Evolutionary conservation across 2,888 invertebrate species (phyloP).

Genomic region (Taenaris catops): DNA sequence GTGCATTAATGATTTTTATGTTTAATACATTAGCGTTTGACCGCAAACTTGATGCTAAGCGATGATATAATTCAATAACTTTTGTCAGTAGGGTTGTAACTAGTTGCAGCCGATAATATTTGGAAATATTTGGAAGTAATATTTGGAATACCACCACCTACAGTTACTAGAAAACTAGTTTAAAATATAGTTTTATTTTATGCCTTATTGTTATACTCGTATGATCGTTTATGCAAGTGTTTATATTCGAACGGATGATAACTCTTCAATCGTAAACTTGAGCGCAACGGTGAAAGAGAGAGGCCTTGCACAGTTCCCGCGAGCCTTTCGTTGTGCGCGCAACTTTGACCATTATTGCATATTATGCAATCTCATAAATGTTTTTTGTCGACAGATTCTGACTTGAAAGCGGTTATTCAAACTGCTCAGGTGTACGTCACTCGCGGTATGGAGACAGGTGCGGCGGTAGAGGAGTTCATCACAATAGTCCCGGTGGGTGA

Average conservation of each 20-base stretch:
- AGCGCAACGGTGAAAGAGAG: conserved; percentile 65
- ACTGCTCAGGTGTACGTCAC: conserved; percentile 46
- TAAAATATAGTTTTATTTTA: no score
- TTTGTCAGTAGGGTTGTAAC: no score
- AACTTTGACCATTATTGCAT: conserved; percentile 43
- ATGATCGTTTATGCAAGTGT: not conserved
- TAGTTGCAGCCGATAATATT: no score
- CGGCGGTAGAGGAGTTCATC: conserved; percentile 73
- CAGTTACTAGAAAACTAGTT: no score
- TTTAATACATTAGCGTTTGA: no score
- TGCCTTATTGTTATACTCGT: no score
- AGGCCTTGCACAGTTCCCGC: conserved; percentile 51
- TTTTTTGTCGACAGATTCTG: conserved; percentile 63
- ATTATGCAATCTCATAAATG: conserved; percentile 53
- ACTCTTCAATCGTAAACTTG: conserved; percentile 24
- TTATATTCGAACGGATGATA: conserved; percentile 2
- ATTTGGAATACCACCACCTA: no score
- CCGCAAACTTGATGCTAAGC: no score
- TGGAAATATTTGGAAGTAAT: no score
- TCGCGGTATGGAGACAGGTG: conserved; percentile 71
- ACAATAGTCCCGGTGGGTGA: conserved; percentile 81
- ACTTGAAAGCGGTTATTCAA: conserved; percentile 44
- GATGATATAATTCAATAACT: no score
- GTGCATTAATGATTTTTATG: no score
- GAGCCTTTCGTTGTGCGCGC: conserved; percentile 43